Evolutionary conservation across 2,888 invertebrate genomes (phyloP).

Genomic region (Clostera curtula): DNA sequence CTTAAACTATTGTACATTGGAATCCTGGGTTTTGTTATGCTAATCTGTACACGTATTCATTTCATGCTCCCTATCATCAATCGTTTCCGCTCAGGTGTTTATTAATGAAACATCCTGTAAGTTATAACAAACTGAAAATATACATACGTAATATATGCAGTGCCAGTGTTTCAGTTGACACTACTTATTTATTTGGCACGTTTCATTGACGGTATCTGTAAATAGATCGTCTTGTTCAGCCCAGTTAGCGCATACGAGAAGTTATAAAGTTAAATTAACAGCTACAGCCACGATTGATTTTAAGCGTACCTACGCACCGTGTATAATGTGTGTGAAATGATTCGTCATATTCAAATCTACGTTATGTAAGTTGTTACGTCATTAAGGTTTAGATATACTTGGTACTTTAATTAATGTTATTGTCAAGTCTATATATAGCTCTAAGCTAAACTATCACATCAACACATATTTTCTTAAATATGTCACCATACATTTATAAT

Average conservation of each 20-base stretch:
- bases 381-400: too few relatives aligned
- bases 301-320: slow-evolving; percentile 1
- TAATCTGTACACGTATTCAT: slow-evolving; percentile 7
- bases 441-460: too few relatives aligned
- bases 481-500: too few relatives aligned
- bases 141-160: too few relatives aligned
- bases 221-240: slow-evolving; percentile 48
- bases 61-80: slow-evolving; percentile 3
- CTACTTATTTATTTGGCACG: slow-evolving; percentile 58
- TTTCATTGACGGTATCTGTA: slow-evolving; percentile 48
- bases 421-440: too few relatives aligned
- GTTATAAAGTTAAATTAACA: slow-evolving; percentile 18
- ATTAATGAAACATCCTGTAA: too few relatives aligned
- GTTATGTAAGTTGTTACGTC: too few relatives aligned
- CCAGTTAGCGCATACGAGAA: slow-evolving; percentile 28
- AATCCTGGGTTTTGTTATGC: slow-evolving; percentile 13
- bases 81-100: not conserved
- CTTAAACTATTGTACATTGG: slow-evolving; percentile 4
- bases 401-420: too few relatives aligned
- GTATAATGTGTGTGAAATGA: slow-evolving; percentile 3
- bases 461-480: too few relatives aligned
- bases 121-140: too few relatives aligned
- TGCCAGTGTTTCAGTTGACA: slow-evolving; percentile 44
- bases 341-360: too few relatives aligned
- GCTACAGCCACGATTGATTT: slow-evolving; percentile 15